Conservation (phyloP, 1,140 invertebrate species). For the Intoshia linei region DNA sequence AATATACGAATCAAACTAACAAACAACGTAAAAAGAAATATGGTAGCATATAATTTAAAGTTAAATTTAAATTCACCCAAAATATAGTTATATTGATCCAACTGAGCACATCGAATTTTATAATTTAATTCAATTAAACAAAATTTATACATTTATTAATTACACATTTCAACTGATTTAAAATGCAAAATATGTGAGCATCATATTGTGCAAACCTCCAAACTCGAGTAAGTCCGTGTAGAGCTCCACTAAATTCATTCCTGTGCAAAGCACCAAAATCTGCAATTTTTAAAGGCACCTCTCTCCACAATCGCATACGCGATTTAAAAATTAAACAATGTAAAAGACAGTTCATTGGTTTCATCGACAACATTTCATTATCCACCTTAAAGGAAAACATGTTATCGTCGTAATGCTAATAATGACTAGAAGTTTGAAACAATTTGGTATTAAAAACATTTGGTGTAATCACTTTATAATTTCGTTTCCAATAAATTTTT, state of each 20-base stretch:
- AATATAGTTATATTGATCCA: no score
- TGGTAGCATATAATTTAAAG: no score
- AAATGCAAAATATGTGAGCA: slow-evolving; percentile 80
- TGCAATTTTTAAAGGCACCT: slow-evolving; percentile 61
- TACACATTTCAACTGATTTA: slow-evolving; percentile 47
- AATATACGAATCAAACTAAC: no score
- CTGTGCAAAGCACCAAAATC: slow-evolving; percentile 90
- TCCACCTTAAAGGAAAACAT: slow-evolving; percentile 89
- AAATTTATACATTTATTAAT: no score
- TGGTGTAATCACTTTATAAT: slow-evolving; percentile 77
- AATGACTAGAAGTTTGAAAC: slow-evolving; percentile 90
- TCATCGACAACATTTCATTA: slow-evolving; percentile 80
- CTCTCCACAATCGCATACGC: slow-evolving; percentile 54
- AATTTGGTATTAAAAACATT: slow-evolving; percentile 86
- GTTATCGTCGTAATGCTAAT: slow-evolving; percentile 77
- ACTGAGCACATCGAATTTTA: no score
- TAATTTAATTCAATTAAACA: no score
- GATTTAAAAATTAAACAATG: slow-evolving; percentile 70
- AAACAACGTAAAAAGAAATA: no score
- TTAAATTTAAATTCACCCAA: no score
- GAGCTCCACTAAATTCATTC: slow-evolving; percentile 70
- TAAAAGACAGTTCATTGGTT: slow-evolving; percentile 97
- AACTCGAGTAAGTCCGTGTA: slow-evolving; percentile 69
- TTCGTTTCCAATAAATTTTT: slow-evolving; percentile 54
- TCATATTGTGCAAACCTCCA: slow-evolving; percentile 90